Percentiles rank a stretch among this genome's conserved stretches.
These are phyloP conservation scores for Acanthosepion pharaonis DNA, from an alignment of 2,888 invertebrate genomes.

Conservation along the genomic window DNA sequence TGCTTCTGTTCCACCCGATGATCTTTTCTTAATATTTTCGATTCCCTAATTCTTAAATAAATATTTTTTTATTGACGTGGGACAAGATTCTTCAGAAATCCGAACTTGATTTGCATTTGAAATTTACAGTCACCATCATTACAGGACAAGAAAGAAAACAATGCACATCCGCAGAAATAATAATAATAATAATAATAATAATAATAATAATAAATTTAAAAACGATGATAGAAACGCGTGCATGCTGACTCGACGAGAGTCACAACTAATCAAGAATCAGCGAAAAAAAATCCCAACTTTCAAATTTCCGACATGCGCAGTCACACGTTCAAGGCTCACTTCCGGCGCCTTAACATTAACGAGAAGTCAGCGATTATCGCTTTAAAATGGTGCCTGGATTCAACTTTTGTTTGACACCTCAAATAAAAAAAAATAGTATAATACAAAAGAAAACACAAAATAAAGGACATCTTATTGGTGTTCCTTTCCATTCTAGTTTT, in stretches of 20 bases:
- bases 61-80: not conserved
- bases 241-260: conserved; percentile 13
- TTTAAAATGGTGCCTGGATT: not conserved
- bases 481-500: too few relatives aligned
- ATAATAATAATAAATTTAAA: not conserved
- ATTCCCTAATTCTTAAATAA: too few relatives aligned
- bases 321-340: not conserved
- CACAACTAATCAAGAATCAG: not conserved
- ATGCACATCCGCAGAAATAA: not conserved
- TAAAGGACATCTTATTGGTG: too few relatives aligned
- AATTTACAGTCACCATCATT: not conserved
- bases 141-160: not conserved
- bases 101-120: not conserved
- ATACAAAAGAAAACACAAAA: not conserved
- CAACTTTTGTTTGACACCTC: not conserved
- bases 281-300: conserved; percentile 18
- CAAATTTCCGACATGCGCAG: conserved; percentile 2
- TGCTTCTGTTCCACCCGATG: too few relatives aligned
- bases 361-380: not conserved
- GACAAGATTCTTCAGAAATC: not conserved
- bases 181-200: not conserved
- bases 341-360: not conserved
- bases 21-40: too few relatives aligned
- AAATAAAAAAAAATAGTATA: not conserved
- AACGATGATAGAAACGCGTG: not conserved